Evolutionary conservation across 2,113 vertebrate genomes (phyloP).

Genomic region (Gorsachius goisagi): DNA sequence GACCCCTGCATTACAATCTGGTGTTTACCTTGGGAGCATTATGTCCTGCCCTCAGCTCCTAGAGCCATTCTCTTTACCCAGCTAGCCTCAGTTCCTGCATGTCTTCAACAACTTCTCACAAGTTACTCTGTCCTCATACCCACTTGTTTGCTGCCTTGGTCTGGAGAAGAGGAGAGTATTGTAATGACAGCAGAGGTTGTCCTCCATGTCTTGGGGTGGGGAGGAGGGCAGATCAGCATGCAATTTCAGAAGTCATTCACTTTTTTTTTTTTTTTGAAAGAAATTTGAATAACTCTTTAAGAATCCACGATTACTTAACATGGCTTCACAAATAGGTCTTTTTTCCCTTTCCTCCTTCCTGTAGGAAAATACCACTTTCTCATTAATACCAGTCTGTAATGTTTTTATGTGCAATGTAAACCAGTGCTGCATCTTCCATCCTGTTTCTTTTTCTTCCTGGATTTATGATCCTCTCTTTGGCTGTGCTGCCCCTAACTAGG

Average conservation of each 20-base stretch:
- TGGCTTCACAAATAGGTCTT: not conserved
- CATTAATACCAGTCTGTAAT: not conserved
- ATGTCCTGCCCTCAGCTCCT: not conserved
- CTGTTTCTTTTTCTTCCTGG: not conserved
- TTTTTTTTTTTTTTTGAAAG: not conserved
- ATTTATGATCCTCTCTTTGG: conserved; percentile 18
- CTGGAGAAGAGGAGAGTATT: not conserved
- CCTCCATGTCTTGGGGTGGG: not conserved
- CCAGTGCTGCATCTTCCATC: not conserved
- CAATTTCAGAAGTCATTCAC: not conserved
- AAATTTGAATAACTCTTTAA: not conserved
- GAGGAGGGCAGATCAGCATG: not conserved
- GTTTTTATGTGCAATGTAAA: not conserved
- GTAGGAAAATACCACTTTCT: not conserved
- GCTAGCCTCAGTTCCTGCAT: not conserved
- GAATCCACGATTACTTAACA: not conserved
- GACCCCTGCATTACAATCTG: not conserved
- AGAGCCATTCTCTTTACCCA: not conserved
- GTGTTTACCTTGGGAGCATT: not conserved
- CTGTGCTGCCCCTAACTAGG: conserved; percentile 70
- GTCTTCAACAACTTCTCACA: not conserved
- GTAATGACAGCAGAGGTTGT: not conserved
- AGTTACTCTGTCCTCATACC: not conserved
- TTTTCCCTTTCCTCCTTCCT: not conserved
- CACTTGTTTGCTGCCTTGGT: not conserved